A percentile compares a stretch with the other conserved stretches of the same genome.
Conservation (phyloP, 2,888 invertebrate species). For the Tenthredo distinguenda region DNA sequence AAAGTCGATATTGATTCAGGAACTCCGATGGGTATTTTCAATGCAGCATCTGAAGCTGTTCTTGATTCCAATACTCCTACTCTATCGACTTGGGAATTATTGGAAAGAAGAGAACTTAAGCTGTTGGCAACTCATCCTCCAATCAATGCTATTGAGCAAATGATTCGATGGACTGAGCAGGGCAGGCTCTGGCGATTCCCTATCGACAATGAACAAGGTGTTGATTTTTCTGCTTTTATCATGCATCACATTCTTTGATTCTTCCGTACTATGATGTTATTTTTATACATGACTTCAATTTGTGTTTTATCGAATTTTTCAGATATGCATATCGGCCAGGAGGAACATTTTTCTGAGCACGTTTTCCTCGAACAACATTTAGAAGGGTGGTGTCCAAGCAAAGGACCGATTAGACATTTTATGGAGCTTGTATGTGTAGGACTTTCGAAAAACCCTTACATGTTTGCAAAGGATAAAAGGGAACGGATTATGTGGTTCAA, state of each 20-base stretch:
- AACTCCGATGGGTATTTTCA: conserved; percentile 39
- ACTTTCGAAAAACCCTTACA: conserved; percentile 95
- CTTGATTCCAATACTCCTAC: conserved; percentile 74
- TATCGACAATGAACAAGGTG: conserved; percentile 97
- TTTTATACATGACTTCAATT: conserved; percentile 22
- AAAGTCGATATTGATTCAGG: conserved; percentile 40
- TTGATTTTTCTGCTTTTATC: conserved; percentile 20
- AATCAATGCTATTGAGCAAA: conserved; percentile 94
- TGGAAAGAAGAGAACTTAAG: conserved; percentile 85
- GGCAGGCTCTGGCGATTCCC: conserved; percentile 98
- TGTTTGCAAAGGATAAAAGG: conserved; percentile 92
- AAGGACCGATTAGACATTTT: conserved; percentile 95
- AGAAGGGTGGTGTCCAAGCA: conserved; percentile 92
- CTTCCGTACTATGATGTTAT: conserved; percentile 35
- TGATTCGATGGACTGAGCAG: conserved; percentile 95
- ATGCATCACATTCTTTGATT: background rate
- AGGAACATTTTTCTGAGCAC: conserved; percentile 94
- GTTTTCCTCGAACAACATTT: conserved; percentile 94
- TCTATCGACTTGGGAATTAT: conserved; percentile 85
- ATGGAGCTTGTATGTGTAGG: conserved; percentile 98
- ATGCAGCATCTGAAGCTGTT: conserved; percentile 42
- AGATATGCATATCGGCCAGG: conserved; percentile 85
- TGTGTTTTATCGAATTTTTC: conserved; percentile 4
- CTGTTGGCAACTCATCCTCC: conserved; percentile 87
- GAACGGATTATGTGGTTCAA: conserved; percentile 96